Percentiles rank a stretch among this genome's conserved stretches.
These are phyloP conservation scores for Larimichthys polyactis DNA, from an alignment of 2,113 vertebrate genomes.

Conservation along the genomic window DNA sequence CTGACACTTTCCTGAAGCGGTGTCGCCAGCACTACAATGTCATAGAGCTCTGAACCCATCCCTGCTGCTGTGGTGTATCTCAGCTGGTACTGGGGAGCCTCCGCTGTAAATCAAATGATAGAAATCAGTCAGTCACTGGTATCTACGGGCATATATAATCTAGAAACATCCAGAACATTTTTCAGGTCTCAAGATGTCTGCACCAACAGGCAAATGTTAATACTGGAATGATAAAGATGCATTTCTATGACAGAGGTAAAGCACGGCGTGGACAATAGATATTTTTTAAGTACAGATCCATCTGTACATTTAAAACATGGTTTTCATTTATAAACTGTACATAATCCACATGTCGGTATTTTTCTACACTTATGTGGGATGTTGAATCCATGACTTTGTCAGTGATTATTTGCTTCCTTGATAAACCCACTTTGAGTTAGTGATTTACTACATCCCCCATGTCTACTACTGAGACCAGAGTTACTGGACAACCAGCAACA, in stretches of 20 bases:
- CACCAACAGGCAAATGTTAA: background rate
- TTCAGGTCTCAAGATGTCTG: background rate
- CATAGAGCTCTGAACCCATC: constrained; percentile 86
- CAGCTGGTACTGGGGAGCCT: constrained; percentile 88
- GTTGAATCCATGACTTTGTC: background rate
- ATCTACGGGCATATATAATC: background rate
- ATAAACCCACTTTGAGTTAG: background rate
- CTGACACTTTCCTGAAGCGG: constrained; percentile 86
- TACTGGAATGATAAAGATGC: background rate
- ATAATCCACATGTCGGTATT: background rate
- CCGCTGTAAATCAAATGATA: constrained; percentile 79
- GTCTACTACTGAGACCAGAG: too few relatives aligned
- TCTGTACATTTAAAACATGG: background rate
- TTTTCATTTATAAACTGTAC: background rate
- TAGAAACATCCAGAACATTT: background rate
- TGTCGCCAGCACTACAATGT: constrained; percentile 92
- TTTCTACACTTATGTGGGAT: background rate
- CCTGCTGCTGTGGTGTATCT: constrained; percentile 82
- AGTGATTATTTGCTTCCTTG: background rate
- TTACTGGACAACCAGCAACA: too few relatives aligned
- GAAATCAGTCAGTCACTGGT: background rate
- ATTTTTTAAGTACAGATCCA: background rate
- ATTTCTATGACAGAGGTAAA: background rate
- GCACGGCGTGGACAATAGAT: background rate
- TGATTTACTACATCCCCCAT: too few relatives aligned